These are phyloP conservation scores for Helobdella robusta DNA, from an alignment of 2,888 invertebrate species.

Conservation along the genomic window DNA sequence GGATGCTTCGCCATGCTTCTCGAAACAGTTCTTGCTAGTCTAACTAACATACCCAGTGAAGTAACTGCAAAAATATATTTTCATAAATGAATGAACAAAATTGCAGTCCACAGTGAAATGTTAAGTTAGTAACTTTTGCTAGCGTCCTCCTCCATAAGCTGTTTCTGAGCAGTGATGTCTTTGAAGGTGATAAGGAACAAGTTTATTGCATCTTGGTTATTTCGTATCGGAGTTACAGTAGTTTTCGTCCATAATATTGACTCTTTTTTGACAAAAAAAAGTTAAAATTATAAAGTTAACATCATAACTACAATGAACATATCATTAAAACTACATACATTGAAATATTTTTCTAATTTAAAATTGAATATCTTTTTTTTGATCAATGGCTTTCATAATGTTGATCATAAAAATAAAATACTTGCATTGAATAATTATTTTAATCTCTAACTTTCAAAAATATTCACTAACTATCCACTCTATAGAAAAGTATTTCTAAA, in stretches of 20 bases:
- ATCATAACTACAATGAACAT: too few relatives aligned
- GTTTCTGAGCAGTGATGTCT: conserved; percentile 97
- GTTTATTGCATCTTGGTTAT: conserved; percentile 97
- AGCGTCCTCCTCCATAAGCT: conserved; percentile 84
- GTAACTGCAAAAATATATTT: conserved; percentile 8
- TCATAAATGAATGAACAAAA: neutral
- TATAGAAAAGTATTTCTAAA: conserved; percentile 96
- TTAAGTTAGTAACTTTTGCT: conserved; percentile 39
- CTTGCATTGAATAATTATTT: too few relatives aligned
- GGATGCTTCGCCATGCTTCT: conserved; percentile 57
- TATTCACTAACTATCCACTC: conserved; percentile 99
- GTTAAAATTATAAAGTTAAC: neutral
- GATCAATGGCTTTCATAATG: neutral
- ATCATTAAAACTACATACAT: neutral
- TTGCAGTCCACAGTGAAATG: neutral
- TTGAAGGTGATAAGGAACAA: conserved; percentile 96
- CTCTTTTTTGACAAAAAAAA: conserved; percentile 57
- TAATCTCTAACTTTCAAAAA: too few relatives aligned
- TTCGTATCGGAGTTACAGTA: conserved; percentile 96
- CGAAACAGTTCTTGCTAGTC: conserved; percentile 90
- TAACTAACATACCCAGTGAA: conserved; percentile 90
- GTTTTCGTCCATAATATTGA: conserved; percentile 97
- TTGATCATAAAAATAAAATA: neutral
- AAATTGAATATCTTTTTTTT: neutral
- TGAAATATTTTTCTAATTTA: neutral